phyloP scores from a whole-genome alignment of 1,140 invertebrate species.

The Hycleus phaleratus region DNA sequence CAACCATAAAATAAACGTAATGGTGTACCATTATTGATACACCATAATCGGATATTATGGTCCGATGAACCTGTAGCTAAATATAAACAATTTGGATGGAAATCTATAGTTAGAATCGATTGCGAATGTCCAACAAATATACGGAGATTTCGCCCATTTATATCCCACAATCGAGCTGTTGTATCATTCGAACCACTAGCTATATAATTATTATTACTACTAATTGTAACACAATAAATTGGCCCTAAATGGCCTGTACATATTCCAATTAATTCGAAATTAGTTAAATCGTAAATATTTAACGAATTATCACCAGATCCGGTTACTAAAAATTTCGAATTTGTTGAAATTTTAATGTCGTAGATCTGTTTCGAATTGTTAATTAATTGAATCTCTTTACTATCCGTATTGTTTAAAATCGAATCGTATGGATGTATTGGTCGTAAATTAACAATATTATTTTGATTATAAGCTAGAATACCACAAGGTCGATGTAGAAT shows the following conservation, averaged over 20 bases:
- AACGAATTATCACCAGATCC: constrained; percentile 32
- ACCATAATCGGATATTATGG: constrained; percentile 59
- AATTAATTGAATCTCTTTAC: constrained; percentile 28
- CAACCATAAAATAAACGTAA: constrained; percentile 55
- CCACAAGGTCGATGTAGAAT: constrained; percentile 28
- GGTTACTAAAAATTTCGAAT: constrained; percentile 23
- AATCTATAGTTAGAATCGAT: constrained; percentile 71
- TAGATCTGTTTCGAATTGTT: constrained; percentile 33
- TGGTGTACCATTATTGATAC: constrained; percentile 52
- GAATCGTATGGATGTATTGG: constrained; percentile 23
- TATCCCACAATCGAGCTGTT: constrained; percentile 78
- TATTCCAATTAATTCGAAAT: constrained; percentile 27
- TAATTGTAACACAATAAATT: constrained; percentile 78
- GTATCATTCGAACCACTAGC: constrained; percentile 77
- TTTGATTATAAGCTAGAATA: constrained; percentile 31
- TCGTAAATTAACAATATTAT: constrained; percentile 26
- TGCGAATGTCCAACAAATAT: constrained; percentile 75
- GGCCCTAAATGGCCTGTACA: constrained; percentile 73
- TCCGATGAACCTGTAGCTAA: constrained; percentile 62
- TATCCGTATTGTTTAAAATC: constrained; percentile 1
- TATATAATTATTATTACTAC: constrained; percentile 63
- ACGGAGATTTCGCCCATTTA: constrained; percentile 67
- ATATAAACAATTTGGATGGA: constrained; percentile 64
- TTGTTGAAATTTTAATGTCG: constrained; percentile 25
- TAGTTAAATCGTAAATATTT: constrained; percentile 24